Percentiles rank a stretch among this genome's conserved stretches.
Conservation (phyloP, 2,797 vertebrate species). For the Megaceryle alcyon region DNA sequence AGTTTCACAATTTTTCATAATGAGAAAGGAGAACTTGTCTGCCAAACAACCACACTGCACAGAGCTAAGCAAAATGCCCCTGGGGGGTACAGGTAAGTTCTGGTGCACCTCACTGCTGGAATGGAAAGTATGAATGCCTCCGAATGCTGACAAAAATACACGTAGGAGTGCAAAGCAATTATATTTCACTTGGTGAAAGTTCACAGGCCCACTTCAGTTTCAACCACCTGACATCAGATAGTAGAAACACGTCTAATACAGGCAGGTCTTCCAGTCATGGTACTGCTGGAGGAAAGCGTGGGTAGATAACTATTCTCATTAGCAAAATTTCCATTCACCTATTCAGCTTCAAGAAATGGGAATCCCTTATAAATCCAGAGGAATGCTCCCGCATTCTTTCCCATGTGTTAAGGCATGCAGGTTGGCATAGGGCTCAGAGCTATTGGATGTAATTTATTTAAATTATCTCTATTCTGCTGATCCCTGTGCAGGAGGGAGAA, state of each 20-base stretch:
- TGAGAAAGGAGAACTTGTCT: neutral
- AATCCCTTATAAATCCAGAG: neutral
- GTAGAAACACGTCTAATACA: neutral
- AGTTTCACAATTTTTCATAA: neutral
- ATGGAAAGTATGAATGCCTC: conserved; percentile 14
- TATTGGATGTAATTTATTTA: neutral
- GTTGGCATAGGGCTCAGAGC: neutral
- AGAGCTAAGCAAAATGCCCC: neutral
- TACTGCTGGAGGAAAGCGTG: neutral
- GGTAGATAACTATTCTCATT: neutral
- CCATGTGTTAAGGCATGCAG: neutral
- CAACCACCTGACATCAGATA: neutral
- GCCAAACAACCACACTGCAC: neutral
- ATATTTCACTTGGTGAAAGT: neutral
- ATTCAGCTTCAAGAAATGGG: neutral
- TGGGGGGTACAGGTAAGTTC: neutral
- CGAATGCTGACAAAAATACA: neutral
- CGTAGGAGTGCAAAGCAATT: neutral
- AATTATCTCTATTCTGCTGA: neutral
- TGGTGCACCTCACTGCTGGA: neutral
- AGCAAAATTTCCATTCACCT: neutral
- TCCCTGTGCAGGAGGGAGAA: neutral
- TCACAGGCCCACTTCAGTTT: neutral
- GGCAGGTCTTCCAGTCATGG: neutral
- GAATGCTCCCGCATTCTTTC: neutral